Evolutionary conservation across 2,888 invertebrate genomes (phyloP).

Genomic region (Papilio gigon): DNA sequence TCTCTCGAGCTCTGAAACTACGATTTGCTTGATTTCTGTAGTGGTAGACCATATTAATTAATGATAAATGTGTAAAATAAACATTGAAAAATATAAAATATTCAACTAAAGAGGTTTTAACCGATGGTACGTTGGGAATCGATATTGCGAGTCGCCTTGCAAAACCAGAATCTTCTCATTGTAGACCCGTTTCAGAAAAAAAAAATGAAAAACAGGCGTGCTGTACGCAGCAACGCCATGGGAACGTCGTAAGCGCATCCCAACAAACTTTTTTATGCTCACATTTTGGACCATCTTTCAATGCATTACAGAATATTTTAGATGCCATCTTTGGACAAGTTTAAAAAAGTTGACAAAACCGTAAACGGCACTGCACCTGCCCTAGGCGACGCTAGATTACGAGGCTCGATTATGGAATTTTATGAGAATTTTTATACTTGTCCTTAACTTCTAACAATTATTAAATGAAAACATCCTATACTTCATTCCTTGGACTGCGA

Average conservation of each 20-base stretch:
- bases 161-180: constrained; percentile 78
- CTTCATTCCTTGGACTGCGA: not conserved
- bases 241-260: constrained; percentile 71
- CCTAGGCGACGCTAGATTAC: constrained; percentile 61
- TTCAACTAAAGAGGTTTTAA: constrained; percentile 53
- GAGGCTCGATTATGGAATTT: constrained; percentile 38
- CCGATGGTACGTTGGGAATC: constrained; percentile 68
- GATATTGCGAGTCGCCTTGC: constrained; percentile 75
- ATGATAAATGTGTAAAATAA: constrained; percentile 3
- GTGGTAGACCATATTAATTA: not conserved
- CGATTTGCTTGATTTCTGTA: not conserved
- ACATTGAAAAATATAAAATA: constrained; percentile 47
- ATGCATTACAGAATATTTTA: constrained; percentile 58
- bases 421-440: constrained; percentile 34
- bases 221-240: constrained; percentile 74
- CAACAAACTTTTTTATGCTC: constrained; percentile 55
- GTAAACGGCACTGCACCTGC: constrained; percentile 76
- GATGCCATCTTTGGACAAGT: constrained; percentile 46
- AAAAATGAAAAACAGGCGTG: constrained; percentile 60
- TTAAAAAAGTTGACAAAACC: constrained; percentile 63
- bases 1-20: not conserved
- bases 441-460: not conserved
- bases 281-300: constrained; percentile 57
- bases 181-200: constrained; percentile 78
- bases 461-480: not conserved